Percentiles rank a stretch among this genome's conserved stretches.
Conservation (phyloP, 1,140 invertebrate species). For the Papilio polytes region DNA sequence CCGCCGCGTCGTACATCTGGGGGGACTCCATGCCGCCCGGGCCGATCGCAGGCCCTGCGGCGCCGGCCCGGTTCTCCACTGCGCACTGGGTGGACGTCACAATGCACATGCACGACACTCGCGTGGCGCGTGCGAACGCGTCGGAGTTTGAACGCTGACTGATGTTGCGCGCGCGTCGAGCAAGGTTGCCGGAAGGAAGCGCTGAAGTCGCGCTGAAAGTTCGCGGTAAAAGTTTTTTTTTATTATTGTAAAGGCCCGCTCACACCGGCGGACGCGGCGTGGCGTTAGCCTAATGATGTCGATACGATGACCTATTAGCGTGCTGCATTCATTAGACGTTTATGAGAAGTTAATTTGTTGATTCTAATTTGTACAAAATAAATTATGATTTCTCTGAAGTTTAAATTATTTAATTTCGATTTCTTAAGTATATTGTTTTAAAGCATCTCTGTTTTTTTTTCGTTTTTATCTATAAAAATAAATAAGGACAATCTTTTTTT, state of each 20-base stretch:
- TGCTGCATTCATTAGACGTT: conserved; percentile 33
- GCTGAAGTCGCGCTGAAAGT: conserved; percentile 68
- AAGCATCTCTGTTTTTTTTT: no score
- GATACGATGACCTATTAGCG: conserved; percentile 31
- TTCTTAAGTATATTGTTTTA: neutral
- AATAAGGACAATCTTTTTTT: no score
- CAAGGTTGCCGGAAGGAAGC: conserved; percentile 80
- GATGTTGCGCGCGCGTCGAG: conserved; percentile 57
- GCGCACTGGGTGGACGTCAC: conserved; percentile 73
- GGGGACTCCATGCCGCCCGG: conserved; percentile 87
- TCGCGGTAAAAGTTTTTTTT: conserved; percentile 70
- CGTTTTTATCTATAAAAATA: no score
- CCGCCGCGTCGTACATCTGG: conserved; percentile 88
- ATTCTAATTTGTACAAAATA: conserved; percentile 15
- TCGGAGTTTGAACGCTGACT: conserved; percentile 71
- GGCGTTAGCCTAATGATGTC: neutral
- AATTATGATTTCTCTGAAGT: conserved; percentile 1
- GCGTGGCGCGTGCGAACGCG: conserved; percentile 66
- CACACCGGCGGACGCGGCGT: conserved; percentile 42
- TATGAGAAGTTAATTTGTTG: conserved; percentile 23
- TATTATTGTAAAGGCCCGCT: conserved; percentile 50
- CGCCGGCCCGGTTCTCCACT: conserved; percentile 78
- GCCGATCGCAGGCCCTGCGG: conserved; percentile 76
- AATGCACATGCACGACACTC: conserved; percentile 70
- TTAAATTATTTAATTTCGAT: neutral